A percentile compares a stretch with the other conserved stretches of the same genome.
These are phyloP conservation scores for Odobenus rosmarus DNA, from an alignment of 2,113 vertebrate genomes.

Conservation along the genomic window DNA sequence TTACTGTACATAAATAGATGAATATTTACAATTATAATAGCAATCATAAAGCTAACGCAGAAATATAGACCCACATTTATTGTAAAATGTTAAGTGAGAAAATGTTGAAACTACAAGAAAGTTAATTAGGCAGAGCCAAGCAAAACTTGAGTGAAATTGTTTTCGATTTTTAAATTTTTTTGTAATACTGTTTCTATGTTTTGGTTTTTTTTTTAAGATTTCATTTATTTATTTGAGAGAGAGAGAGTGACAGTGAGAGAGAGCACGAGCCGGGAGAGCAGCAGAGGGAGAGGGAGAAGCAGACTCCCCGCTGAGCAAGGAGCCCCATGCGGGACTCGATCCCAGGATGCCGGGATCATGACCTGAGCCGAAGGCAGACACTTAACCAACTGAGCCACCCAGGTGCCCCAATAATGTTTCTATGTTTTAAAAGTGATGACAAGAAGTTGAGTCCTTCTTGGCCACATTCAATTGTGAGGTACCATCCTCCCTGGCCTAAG, in stretches of 20 bases:
- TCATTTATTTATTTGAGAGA: too few species aligned
- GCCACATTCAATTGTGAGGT: neutral
- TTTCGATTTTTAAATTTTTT: neutral
- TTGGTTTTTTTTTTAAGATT: neutral
- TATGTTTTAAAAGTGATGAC: neutral
- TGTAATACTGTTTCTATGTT: neutral
- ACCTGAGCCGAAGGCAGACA: too few species aligned
- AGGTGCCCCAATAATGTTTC: neutral
- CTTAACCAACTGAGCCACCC: too few species aligned
- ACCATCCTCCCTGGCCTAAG: too few species aligned
- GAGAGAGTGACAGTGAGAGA: too few species aligned
- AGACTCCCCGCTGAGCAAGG: too few species aligned
- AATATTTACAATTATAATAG: neutral
- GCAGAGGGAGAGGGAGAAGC: too few species aligned
- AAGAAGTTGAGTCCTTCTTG: neutral
- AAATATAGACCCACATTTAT: neutral
- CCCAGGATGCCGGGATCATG: too few species aligned
- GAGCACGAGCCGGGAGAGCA: too few species aligned
- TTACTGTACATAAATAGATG: neutral
- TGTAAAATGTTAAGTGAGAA: conserved; percentile 13
- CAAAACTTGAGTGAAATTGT: neutral
- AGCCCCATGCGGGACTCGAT: too few species aligned
- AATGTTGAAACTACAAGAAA: neutral
- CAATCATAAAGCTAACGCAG: neutral
- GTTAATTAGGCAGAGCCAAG: neutral